phyloP scores from a whole-genome alignment of 2,888 invertebrate genomes.

The Brachypalpus laphriformis region DNA sequence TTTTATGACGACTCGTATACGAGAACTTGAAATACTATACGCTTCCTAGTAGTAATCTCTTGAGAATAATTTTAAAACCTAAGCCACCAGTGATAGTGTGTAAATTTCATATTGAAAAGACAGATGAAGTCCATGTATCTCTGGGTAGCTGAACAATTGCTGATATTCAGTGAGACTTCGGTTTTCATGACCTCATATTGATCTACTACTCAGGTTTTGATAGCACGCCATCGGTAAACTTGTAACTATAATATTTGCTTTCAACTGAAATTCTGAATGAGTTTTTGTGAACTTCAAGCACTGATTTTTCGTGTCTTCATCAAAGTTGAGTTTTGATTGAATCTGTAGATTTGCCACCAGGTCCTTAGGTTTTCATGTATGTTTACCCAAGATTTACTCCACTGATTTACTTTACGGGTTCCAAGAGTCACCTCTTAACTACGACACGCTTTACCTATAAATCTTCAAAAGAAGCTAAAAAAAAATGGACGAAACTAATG shows the following conservation, averaged over 20 bases:
- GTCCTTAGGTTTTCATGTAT: no score
- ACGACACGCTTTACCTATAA: no score
- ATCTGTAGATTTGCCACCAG: no score
- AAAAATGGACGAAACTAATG: no score
- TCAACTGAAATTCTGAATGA: no score
- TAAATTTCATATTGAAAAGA: slow-evolving; percentile 34
- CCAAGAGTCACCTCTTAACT: no score
- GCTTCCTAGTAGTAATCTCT: not conserved
- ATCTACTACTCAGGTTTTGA: not conserved
- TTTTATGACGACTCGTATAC: not conserved
- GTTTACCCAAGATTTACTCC: no score
- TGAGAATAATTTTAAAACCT: not conserved
- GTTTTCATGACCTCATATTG: slow-evolving; percentile 8
- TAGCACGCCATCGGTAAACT: not conserved
- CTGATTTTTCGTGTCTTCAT: no score
- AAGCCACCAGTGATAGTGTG: slow-evolving; percentile 20
- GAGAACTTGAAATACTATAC: not conserved
- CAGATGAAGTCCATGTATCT: slow-evolving; percentile 23
- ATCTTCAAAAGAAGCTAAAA: no score
- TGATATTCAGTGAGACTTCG: slow-evolving; percentile 36
- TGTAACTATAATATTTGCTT: not conserved
- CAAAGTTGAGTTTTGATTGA: no score
- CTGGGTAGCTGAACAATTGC: slow-evolving; percentile 30
- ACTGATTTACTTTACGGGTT: no score
- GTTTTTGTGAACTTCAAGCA: no score